These are phyloP conservation scores for Papilio gigon DNA, from an alignment of 2,888 invertebrate genomes.

Conservation along the genomic window DNA sequence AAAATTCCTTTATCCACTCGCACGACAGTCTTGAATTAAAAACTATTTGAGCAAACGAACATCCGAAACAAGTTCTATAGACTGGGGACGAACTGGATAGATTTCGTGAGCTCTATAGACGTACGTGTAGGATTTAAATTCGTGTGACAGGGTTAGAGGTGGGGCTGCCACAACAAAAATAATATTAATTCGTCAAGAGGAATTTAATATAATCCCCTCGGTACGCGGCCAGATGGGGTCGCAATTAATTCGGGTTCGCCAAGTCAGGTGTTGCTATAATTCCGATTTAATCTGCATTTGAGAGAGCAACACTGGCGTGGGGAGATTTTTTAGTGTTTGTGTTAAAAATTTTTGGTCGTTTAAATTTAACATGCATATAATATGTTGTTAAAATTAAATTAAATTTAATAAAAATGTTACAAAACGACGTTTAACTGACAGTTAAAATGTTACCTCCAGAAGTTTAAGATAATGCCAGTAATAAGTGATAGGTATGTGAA, in stretches of 20 bases:
- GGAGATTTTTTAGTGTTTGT: conserved; percentile 46
- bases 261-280: conserved; percentile 63
- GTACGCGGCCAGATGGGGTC: conserved; percentile 57
- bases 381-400: not conserved
- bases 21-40: conserved; percentile 23
- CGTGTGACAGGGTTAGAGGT: not conserved
- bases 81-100: not conserved
- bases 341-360: conserved; percentile 40
- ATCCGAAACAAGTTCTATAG: conserved; percentile 6
- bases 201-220: conserved; percentile 66
- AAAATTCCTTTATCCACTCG: no score
- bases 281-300: conserved; percentile 61
- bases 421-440: no score
- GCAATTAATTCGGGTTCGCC: conserved; percentile 53
- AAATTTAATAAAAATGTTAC: not conserved
- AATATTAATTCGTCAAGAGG: conserved; percentile 66
- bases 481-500: no score
- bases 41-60: conserved; percentile 27
- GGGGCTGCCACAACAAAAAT: conserved; percentile 55
- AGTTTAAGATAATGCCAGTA: no score
- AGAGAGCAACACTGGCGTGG: conserved; percentile 51
- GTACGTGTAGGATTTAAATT: not conserved
- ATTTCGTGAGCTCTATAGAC: not conserved
- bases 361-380: not conserved
- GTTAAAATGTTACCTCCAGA: no score